These are phyloP conservation scores for Sterna hirundo DNA, from an alignment of 2,113 vertebrate genomes.

Conservation along the genomic window DNA sequence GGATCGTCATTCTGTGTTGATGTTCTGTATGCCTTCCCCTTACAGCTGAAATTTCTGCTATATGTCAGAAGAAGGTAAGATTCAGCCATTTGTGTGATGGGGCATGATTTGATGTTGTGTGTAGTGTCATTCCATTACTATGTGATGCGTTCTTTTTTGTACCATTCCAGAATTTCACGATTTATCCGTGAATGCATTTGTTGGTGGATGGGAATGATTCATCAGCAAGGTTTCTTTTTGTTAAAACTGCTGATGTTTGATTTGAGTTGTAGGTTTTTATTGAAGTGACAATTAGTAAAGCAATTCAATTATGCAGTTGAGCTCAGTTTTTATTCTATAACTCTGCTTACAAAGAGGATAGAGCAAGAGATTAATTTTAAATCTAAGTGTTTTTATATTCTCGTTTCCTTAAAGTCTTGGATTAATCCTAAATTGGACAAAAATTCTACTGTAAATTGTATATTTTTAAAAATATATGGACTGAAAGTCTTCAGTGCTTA, in stretches of 20 bases:
- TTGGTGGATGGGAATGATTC: conserved; percentile 9
- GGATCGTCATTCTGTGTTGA: conserved; percentile 62
- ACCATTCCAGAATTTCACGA: conserved; percentile 12
- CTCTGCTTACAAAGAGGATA: neutral
- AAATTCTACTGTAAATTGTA: neutral
- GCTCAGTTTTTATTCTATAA: neutral
- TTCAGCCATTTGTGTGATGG: conserved; percentile 47
- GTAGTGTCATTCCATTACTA: conserved; percentile 64
- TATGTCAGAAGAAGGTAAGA: conserved; percentile 99
- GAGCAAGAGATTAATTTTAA: neutral
- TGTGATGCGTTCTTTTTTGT: conserved; percentile 28
- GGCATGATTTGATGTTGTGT: conserved; percentile 68
- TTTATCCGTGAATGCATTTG: conserved; percentile 31
- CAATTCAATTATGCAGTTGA: neutral
- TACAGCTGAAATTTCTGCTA: conserved; percentile 99
- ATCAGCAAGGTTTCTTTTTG: conserved; percentile 45
- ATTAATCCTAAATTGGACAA: neutral
- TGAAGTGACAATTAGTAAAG: neutral
- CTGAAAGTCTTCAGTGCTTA: neutral
- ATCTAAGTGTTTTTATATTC: neutral
- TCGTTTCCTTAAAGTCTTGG: neutral
- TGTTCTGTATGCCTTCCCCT: conserved; percentile 78
- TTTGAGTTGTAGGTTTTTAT: conserved; percentile 25
- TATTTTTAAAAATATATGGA: neutral
- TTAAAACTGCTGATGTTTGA: conserved; percentile 13